Conservation (phyloP, 2,113 vertebrate species). For the Mesembrinibis cayennensis region DNA sequence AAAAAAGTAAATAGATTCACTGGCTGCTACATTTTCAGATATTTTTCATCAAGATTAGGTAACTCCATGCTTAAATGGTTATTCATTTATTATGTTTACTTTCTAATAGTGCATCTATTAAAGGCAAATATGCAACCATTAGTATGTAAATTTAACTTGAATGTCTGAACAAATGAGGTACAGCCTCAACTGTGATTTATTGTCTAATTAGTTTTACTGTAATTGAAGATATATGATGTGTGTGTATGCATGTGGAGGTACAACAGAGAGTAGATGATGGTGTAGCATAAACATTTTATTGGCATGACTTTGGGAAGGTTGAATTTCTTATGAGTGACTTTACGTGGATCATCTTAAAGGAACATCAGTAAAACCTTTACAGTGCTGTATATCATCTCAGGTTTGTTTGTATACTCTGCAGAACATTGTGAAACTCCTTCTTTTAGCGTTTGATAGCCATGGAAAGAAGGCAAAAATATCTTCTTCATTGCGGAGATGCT, state of each 20-base stretch:
- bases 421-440: neutral
- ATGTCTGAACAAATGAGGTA: conserved; percentile 58
- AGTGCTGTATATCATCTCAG: neutral
- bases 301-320: conserved; percentile 12
- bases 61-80: conserved; percentile 52
- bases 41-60: conserved; percentile 62
- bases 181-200: conserved; percentile 51
- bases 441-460: neutral
- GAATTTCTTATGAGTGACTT: neutral
- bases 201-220: conserved; percentile 58
- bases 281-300: conserved; percentile 1
- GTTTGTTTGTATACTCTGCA: neutral
- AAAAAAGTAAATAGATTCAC: conserved; percentile 36
- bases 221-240: neutral
- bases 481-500: neutral
- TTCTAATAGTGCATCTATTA: conserved; percentile 60
- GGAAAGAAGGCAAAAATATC: neutral
- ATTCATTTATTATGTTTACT: conserved; percentile 69
- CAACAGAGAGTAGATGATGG: neutral
- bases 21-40: conserved; percentile 46
- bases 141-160: conserved; percentile 70
- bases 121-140: conserved; percentile 58
- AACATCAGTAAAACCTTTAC: neutral
- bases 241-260: neutral
- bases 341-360: neutral